Evolutionary conservation across 2,797 vertebrate species (phyloP), one percentile per base, ranked within the genome.

Genomic region (Macroramphosus scolopax): DNA sequence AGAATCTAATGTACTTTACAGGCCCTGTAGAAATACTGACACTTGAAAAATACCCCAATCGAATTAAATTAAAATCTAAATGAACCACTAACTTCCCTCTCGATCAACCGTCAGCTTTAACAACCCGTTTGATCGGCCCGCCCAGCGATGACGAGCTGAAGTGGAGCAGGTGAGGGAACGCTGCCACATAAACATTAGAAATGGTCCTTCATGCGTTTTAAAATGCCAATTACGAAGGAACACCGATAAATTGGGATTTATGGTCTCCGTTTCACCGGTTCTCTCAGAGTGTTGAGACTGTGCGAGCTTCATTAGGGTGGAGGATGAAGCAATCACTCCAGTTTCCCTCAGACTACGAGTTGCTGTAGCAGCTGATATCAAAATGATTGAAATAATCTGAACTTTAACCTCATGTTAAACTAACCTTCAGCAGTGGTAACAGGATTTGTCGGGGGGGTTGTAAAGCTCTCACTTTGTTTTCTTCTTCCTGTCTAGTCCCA

Each of bases 141-240:
- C 17, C 12, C 12, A 17, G 15, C 43, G 26, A 29, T 12, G 15
- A 37, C 22, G 14, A 34, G 17, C 15, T 42, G 14, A 51, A 28
- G 32, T 41, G 18, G 40, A 16, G n/a, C 30, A 16, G 29, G 12
- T 8, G 29, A 13, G 13, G 37, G 9, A 44, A 31, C 18, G 13
- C 26, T 42, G 26, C 16, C 20, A 42, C 17, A 42, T 56, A 15
- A 51, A 38, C 32, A 29, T 41, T 26, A 36, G 15, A 36, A 17
- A n/a, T 20, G 31, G n/a, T 47, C 20, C 15, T 37, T 8, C 8
- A 22, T 20, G 14, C 18, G 31, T 17, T 3, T 16, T 13, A 46
- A 30, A 37, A 15, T n/a, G 8, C 8, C 5, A 16, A 20, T 41
- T 48, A 18, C 10, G 20, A 14, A 48, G 42, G 18, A 16, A 42